Evolutionary conservation across 2,888 invertebrate species (phyloP), one percentile per base, ranked within the genome.

Genomic region (Drosophila conformis): DNA sequence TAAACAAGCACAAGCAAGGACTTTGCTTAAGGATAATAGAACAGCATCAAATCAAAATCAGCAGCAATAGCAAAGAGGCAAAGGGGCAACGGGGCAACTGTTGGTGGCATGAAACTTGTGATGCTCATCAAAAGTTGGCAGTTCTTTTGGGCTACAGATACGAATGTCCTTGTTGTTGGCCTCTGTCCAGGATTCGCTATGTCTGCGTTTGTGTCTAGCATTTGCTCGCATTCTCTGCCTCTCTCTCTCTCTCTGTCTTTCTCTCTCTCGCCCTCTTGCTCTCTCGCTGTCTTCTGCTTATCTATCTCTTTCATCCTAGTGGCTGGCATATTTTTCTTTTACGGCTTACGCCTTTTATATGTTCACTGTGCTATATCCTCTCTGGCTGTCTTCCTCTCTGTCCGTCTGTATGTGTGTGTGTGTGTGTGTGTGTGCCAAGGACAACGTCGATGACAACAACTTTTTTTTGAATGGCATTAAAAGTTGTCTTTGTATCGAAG

Each of bases 391-490:
- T 27, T 56, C 27, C 62, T 33, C 33, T 6, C 13, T 68, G 21
- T 46, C 29, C 58, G 56, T 52, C 18, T 54, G 62, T 40, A n/a
- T 38, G 48, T 40, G 40, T 52, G 10, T 67, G 71, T 36, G 51
- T 67, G 71, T 36, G 51, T 54, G 64, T 36, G 42, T 46, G 13
- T 71, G 68, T 52, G 53, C 53, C 67, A 79, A 76, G 73, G 74
- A 75, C 82, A 80, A 63, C 15, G 57, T 53, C 49, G 69, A 65
- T 64, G 69, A 63, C 66, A 67, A 66, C 72, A 82, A 89, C 76
- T 87, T 25, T 87, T 87, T 84, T 84, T 84, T 88, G 83, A 87
- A 87, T 84, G 80, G 69, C 87, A 87, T 89, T 82, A 78, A 89
- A 82, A 87, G 76, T 73, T 83, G 87, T 82, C 76, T 82, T 82